These are phyloP conservation scores for Trichopoda pennipes DNA, from an alignment of 2,888 invertebrate genomes.

Conservation along the genomic window DNA sequence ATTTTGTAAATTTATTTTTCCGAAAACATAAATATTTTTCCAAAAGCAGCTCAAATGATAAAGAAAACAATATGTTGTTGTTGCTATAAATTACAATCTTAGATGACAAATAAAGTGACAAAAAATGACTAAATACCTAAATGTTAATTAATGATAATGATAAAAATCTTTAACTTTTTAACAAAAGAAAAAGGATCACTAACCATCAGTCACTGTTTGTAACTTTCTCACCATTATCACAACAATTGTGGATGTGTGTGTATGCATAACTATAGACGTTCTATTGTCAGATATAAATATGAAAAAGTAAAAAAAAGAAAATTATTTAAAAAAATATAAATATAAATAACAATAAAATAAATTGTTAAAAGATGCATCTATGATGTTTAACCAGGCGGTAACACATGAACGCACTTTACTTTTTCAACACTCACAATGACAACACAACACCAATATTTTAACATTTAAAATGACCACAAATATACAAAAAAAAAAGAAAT, in stretches of 20 bases:
- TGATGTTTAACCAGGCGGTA: conserved; percentile 59
- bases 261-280: neutral
- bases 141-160: conserved; percentile 62
- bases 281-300: conserved; percentile 1
- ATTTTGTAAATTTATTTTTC: too few relatives aligned
- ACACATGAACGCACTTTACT: conserved; percentile 67
- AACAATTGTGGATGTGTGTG: neutral
- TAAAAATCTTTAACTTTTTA: conserved; percentile 52
- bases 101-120: conserved; percentile 61
- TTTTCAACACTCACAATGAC: conserved; percentile 17
- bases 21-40: too few relatives aligned
- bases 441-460: conserved; percentile 13
- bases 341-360: conserved; percentile 53
- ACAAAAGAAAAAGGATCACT: conserved; percentile 52
- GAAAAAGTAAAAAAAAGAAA: neutral
- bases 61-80: too few relatives aligned
- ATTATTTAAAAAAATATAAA: conserved; percentile 1
- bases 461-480: conserved; percentile 9
- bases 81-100: too few relatives aligned
- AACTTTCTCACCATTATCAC: conserved; percentile 28
- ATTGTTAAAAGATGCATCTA: conserved; percentile 51
- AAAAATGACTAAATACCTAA: conserved; percentile 64
- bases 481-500: conserved; percentile 14
- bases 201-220: conserved; percentile 19
- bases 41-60: too few relatives aligned